Percentiles rank a stretch among this genome's conserved stretches.
phyloP scores from a whole-genome alignment of 2,888 invertebrate genomes.

The Phrixothrix hirtus region DNA sequence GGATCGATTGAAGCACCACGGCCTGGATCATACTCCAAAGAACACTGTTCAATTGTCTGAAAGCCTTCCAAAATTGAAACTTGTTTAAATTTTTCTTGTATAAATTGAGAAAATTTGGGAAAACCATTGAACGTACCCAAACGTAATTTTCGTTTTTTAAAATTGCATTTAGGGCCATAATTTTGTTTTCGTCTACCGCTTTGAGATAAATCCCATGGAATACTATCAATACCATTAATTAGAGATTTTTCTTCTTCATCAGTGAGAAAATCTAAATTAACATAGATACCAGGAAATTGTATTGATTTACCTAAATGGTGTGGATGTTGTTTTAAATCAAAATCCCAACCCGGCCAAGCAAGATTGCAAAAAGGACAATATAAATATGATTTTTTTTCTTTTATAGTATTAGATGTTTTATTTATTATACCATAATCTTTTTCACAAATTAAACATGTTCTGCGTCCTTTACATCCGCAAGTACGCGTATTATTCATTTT shows the following conservation, averaged over 20 bases:
- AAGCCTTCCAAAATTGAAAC: constrained; percentile 69
- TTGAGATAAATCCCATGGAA: constrained; percentile 90
- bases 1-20: constrained; percentile 95
- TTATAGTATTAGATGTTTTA: constrained; percentile 43
- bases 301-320: constrained; percentile 66
- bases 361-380: constrained; percentile 78
- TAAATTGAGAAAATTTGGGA: constrained; percentile 75
- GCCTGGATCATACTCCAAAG: constrained; percentile 85
- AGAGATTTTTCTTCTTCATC: constrained; percentile 69
- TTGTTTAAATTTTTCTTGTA: constrained; percentile 74
- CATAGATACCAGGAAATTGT: constrained; percentile 70
- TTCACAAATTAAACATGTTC: constrained; percentile 89
- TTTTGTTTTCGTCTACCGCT: constrained; percentile 97
- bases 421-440: constrained; percentile 60
- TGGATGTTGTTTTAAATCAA: constrained; percentile 66
- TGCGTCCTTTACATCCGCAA: constrained; percentile 92
- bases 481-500: constrained; percentile 69
- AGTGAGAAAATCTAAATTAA: constrained; percentile 72
- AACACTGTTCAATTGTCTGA: constrained; percentile 91
- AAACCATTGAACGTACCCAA: constrained; percentile 83
- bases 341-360: constrained; percentile 76
- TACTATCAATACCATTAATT: constrained; percentile 70
- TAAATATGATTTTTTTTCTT: constrained; percentile 65
- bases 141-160: constrained; percentile 86
- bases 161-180: constrained; percentile 98